Evolutionary conservation across 92 coral and sea anemone genomes (phyloP).

Genomic region (Palythoa heliodiscus): DNA sequence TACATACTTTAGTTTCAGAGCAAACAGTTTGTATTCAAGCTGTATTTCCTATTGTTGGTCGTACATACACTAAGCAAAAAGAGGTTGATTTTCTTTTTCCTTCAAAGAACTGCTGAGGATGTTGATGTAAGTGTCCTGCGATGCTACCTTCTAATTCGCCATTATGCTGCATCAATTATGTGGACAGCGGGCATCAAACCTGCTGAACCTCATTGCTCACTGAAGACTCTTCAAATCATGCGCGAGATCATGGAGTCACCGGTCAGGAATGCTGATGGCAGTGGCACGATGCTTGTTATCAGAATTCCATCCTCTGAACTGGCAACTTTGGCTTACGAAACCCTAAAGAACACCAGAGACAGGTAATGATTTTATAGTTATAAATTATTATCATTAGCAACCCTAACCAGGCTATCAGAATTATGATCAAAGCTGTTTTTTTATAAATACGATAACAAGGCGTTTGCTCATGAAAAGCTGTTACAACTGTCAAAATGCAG

Average conservation of each 20-base stretch:
- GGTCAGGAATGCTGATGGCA: slow-evolving; percentile 86
- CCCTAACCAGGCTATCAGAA: background rate
- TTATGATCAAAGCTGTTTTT: too few species aligned
- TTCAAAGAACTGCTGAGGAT: slow-evolving; percentile 78
- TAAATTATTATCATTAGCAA: background rate
- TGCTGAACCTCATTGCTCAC: slow-evolving; percentile 97
- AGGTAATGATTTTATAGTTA: slow-evolving; percentile 60
- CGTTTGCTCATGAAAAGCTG: too few species aligned
- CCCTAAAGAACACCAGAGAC: slow-evolving; percentile 87
- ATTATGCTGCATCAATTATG: slow-evolving; percentile 98
- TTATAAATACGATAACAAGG: too few species aligned
- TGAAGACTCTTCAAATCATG: slow-evolving; percentile 95
- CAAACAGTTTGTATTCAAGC: too few species aligned
- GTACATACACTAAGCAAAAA: too few species aligned
- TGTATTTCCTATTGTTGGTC: too few species aligned
- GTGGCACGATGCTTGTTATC: slow-evolving; percentile 93
- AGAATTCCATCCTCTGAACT: slow-evolving; percentile 89
- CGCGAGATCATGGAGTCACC: slow-evolving; percentile 96
- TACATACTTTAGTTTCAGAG: too few species aligned
- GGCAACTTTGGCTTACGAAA: slow-evolving; percentile 87
- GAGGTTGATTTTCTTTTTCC: background rate
- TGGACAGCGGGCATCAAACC: slow-evolving; percentile 99
- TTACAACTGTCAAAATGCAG: too few species aligned
- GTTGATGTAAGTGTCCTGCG: slow-evolving; percentile 89
- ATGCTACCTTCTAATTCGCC: slow-evolving; percentile 90